phyloP scores from a whole-genome alignment of 2,113 vertebrate species.

The Lepidothrix coronata region DNA sequence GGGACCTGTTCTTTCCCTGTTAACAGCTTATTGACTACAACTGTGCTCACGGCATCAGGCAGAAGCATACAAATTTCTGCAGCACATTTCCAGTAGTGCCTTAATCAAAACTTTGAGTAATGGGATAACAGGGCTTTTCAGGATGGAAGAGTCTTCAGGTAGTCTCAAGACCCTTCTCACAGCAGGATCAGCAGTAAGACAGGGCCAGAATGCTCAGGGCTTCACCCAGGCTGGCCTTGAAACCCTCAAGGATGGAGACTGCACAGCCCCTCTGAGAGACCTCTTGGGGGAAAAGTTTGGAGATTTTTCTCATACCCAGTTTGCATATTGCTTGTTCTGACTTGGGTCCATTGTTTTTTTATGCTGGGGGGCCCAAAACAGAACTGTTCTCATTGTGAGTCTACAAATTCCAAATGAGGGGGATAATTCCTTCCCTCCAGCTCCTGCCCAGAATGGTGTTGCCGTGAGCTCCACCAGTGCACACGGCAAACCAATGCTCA shows the following conservation, averaged over 20 bases:
- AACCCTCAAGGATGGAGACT: not conserved
- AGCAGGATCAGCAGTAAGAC: not conserved
- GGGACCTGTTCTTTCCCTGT: not conserved
- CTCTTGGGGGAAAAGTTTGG: rapidly evolving
- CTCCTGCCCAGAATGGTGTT: not conserved
- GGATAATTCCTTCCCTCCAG: not conserved
- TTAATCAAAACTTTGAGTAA: not conserved
- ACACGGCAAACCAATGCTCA: no score
- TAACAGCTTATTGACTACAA: not conserved
- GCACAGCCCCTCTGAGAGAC: not conserved
- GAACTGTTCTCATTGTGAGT: rapidly evolving
- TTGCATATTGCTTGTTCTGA: not conserved
- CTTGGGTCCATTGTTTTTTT: rapidly evolving
- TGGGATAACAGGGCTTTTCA: not conserved
- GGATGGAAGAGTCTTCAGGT: not conserved
- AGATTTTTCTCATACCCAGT: not conserved
- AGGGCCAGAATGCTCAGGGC: not conserved
- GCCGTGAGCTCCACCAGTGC: not conserved
- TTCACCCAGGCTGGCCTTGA: not conserved
- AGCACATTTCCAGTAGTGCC: not conserved
- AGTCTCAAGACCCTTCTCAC: not conserved
- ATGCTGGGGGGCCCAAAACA: rapidly evolving
- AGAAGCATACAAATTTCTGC: not conserved
- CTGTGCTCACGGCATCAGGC: not conserved
- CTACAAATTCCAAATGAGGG: rapidly evolving